Conservation (phyloP, 2,888 invertebrate species). For the Ophion ventricosus region DNA sequence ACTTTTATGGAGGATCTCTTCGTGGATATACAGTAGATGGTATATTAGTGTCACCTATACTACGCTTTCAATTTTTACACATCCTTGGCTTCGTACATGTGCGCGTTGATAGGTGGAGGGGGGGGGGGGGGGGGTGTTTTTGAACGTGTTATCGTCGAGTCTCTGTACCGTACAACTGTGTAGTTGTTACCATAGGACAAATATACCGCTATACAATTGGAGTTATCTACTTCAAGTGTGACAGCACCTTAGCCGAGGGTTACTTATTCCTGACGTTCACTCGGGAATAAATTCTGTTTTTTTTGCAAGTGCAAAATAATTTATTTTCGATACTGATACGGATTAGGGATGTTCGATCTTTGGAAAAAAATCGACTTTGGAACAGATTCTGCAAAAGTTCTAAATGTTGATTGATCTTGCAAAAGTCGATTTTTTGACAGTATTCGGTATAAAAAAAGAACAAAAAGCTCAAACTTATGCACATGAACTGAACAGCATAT, state of each 20-base stretch:
- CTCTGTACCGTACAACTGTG: slow-evolving; percentile 1
- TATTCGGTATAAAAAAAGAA: too few relatives aligned
- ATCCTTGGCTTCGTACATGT: background rate
- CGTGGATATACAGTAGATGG: background rate
- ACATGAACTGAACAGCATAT: too few relatives aligned
- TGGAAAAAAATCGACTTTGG: too few relatives aligned
- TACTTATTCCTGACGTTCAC: background rate
- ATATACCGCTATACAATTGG: background rate
- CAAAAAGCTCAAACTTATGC: too few relatives aligned
- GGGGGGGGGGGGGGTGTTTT: slow-evolving; percentile 12
- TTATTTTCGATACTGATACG: background rate
- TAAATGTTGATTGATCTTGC: too few relatives aligned
- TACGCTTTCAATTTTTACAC: slow-evolving; percentile 9
- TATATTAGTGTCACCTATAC: slow-evolving; percentile 22
- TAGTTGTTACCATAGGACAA: slow-evolving; percentile 26
- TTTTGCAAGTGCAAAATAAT: background rate
- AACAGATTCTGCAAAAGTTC: too few relatives aligned
- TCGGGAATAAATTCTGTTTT: background rate
- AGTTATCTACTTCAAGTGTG: background rate
- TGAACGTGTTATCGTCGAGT: slow-evolving; percentile 27
- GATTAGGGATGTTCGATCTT: too few relatives aligned
- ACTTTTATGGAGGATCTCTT: slow-evolving; percentile 17
- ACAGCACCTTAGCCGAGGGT: background rate
- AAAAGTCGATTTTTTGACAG: too few relatives aligned
- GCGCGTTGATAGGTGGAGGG: background rate